Percentiles rank a stretch among this genome's conserved stretches.
Evolutionary conservation across 35 echinoderm and acorn worm species (phyloP).

Genomic region (Apostichopus californicus): DNA sequence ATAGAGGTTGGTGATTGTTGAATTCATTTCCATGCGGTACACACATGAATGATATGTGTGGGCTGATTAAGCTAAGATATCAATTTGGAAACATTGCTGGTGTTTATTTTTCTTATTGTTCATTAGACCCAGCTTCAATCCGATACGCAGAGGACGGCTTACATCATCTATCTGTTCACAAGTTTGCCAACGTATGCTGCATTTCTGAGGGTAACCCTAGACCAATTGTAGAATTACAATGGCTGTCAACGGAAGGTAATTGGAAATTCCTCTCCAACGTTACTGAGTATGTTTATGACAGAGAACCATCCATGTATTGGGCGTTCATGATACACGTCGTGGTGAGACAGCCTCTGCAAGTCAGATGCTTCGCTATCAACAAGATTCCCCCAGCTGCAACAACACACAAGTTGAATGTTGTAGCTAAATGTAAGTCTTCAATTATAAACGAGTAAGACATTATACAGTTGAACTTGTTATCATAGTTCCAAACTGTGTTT

Average conservation of each 20-base stretch:
- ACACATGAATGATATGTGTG: too few relatives aligned
- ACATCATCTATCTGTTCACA: too few relatives aligned
- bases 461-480: too few relatives aligned
- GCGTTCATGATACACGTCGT: background rate
- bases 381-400: background rate
- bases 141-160: background rate
- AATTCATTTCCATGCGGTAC: too few relatives aligned
- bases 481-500: too few relatives aligned
- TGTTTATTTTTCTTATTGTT: too few relatives aligned
- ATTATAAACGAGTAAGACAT: too few relatives aligned
- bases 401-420: background rate
- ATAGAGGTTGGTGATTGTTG: too few relatives aligned
- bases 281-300: background rate
- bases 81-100: too few relatives aligned
- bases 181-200: background rate
- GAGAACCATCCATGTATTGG: background rate
- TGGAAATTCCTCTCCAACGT: background rate
- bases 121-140: background rate
- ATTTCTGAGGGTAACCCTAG: background rate
- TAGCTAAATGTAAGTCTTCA: background rate
- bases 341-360: background rate
- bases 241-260: background rate
- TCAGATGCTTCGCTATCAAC: background rate
- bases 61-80: too few relatives aligned
- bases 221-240: background rate